phyloP scores from a whole-genome alignment of 2,888 invertebrate genomes.

The Drosophila histrio region DNA sequence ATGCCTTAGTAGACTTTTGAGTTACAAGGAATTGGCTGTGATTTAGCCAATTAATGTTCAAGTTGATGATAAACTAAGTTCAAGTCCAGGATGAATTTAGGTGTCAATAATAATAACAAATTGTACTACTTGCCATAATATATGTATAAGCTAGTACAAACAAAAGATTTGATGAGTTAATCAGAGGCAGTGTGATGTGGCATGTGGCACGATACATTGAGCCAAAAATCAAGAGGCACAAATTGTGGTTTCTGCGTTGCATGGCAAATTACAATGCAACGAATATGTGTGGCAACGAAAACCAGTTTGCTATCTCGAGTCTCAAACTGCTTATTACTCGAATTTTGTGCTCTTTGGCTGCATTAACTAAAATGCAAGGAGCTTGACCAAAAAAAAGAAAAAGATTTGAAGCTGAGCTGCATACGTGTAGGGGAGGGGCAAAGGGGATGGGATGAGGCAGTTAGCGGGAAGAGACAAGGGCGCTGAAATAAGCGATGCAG shows the following conservation, averaged over 20 bases:
- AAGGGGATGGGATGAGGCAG: background rate
- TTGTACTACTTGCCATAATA: too few relatives aligned
- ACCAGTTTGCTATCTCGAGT: slow-evolving; percentile 30
- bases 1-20: too few relatives aligned
- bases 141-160: background rate
- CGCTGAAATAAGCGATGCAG: slow-evolving; percentile 55
- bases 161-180: slow-evolving; percentile 8
- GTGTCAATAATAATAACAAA: too few relatives aligned
- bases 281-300: slow-evolving; percentile 28
- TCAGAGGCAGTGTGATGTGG: background rate
- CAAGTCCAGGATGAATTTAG: too few relatives aligned
- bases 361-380: slow-evolving; percentile 30
- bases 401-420: slow-evolving; percentile 51
- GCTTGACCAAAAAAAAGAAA: slow-evolving; percentile 33
- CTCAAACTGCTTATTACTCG: slow-evolving; percentile 38
- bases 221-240: background rate
- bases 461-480: background rate
- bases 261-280: slow-evolving; percentile 29
- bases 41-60: too few relatives aligned
- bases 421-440: background rate
- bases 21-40: too few relatives aligned
- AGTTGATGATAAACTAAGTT: too few relatives aligned
- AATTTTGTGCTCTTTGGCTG: slow-evolving; percentile 17
- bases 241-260: slow-evolving; percentile 15
- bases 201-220: background rate